A percentile compares a stretch with the other conserved stretches of the same genome.
Evolutionary conservation across 2,113 vertebrate species (phyloP).

Genomic region (Tetraodon nigroviridis): DNA sequence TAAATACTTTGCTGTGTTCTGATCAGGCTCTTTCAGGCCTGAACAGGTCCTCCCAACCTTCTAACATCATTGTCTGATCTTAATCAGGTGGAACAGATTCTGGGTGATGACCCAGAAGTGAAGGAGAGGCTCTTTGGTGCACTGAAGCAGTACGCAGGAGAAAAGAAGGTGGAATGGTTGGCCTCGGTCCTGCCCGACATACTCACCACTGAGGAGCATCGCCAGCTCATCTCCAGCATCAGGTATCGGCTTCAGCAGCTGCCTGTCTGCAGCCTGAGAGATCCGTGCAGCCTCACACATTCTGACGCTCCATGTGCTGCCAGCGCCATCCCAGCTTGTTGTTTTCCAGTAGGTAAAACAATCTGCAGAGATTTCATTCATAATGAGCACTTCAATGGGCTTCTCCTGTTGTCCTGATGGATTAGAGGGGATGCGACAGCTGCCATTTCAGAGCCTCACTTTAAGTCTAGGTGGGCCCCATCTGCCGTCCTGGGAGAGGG

Average conservation of each 20-base stretch:
- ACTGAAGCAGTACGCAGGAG: slow-evolving; percentile 88
- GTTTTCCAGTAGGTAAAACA: slow-evolving; percentile 26
- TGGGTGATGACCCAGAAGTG: slow-evolving; percentile 79
- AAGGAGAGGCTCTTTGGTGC: slow-evolving; percentile 83
- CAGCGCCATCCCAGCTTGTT: not conserved
- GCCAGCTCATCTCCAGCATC: slow-evolving; percentile 87
- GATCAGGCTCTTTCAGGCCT: not conserved
- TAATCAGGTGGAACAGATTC: slow-evolving; percentile 84
- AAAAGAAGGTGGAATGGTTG: slow-evolving; percentile 86
- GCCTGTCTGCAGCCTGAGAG: too few relatives aligned
- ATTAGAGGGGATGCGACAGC: slow-evolving; percentile 18
- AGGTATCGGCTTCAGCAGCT: slow-evolving; percentile 71
- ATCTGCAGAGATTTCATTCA: slow-evolving; percentile 35
- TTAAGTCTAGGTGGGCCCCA: slow-evolving; percentile 38
- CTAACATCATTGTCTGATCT: not conserved
- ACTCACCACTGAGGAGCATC: slow-evolving; percentile 79
- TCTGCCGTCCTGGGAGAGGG: slow-evolving; percentile 34
- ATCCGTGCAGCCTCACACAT: too few relatives aligned
- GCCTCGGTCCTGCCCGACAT: slow-evolving; percentile 81
- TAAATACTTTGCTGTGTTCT: not conserved
- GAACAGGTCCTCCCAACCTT: not conserved
- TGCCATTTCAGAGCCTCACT: slow-evolving; percentile 15
- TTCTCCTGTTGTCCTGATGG: slow-evolving; percentile 29
- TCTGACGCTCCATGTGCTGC: too few relatives aligned
- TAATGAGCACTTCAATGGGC: slow-evolving; percentile 27